Evolutionary conservation across 2,888 invertebrate genomes (phyloP).

Genomic region (Eilema depressum): DNA sequence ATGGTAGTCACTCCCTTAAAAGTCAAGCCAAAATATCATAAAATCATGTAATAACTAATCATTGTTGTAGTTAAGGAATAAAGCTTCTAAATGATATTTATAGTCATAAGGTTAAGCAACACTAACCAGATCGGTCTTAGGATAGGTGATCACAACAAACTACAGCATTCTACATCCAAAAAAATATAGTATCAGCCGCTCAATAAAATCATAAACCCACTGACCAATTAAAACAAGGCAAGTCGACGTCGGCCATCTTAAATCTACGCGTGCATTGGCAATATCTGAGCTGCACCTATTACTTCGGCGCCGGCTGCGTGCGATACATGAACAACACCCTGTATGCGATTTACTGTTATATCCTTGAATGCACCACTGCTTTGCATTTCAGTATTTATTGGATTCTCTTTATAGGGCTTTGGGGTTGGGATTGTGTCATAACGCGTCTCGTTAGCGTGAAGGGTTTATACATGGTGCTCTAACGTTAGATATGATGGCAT

Average conservation of each 20-base stretch:
- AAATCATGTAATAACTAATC: too few relatives aligned
- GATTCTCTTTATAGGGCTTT: slow-evolving; percentile 15
- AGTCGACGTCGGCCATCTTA: slow-evolving; percentile 84
- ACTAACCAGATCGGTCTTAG: too few relatives aligned
- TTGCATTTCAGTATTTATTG: slow-evolving; percentile 38
- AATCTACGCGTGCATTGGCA: slow-evolving; percentile 84
- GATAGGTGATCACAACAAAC: background rate
- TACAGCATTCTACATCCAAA: background rate
- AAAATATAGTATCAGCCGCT: slow-evolving; percentile 53
- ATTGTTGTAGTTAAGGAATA: too few relatives aligned
- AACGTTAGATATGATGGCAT: background rate
- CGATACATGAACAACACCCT: slow-evolving; percentile 39
- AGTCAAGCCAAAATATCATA: too few relatives aligned
- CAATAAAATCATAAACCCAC: slow-evolving; percentile 57
- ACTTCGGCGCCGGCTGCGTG: slow-evolving; percentile 60
- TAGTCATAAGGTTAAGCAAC: too few relatives aligned
- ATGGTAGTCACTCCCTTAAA: too few relatives aligned
- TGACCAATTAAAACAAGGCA: slow-evolving; percentile 85
- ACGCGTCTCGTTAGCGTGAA: slow-evolving; percentile 1
- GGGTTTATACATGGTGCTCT: background rate
- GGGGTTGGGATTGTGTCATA: slow-evolving; percentile 15
- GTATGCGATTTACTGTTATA: slow-evolving; percentile 63
- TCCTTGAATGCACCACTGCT: slow-evolving; percentile 35
- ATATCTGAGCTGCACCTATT: slow-evolving; percentile 81
- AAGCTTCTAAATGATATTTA: too few relatives aligned